Evolutionary conservation across 2,113 vertebrate species (phyloP), one percentile per base, ranked within the genome.

Genomic region (Sciurus niger): DNA sequence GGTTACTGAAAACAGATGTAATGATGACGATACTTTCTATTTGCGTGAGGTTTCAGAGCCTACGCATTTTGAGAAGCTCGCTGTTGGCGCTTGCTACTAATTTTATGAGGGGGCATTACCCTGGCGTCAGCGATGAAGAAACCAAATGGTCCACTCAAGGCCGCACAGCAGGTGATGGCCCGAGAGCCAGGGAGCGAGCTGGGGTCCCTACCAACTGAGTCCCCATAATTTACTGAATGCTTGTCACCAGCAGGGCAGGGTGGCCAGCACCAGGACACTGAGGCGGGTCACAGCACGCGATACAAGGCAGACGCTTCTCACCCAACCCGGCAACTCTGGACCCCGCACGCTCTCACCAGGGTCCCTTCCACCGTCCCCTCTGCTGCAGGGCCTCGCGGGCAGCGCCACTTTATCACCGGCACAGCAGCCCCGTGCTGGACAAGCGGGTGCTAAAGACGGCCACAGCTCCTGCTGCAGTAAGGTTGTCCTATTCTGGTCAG

Each of bases 241-340:
- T 22, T 1, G 43, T 46, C 74, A 8, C 0, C 1, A 2, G 4
- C n/a, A 34, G 55, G 48, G 89, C 32, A 24, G n/a, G 7, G 37
- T 37, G 51, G 67, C 28, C 34, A n/a, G 25, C 32, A 16, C 7
- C 72, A 28, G 43, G 58, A 80, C 10, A 4, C 70, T 28, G 12
- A 89, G 48, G 14, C 5, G 8, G 40, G 12, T 10, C 88, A 32
- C 20, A 65, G 90, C 53, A 48, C 13, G 32, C 48, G 2, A 14
- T 0, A 16, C 1, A 7, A 24, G n/a, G 30, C 51, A 4, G 4
- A 5, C 34, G 53, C n/a, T 17, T 1, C 1, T 51, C 51, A 0
- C 0, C 0, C 58, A 70, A 40, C 22, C 55, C 1, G 63, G 40
- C 8, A 37, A 34, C 68, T 6, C 48, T 37, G n/a, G 2, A 4